Conservation (phyloP, 2,797 vertebrate species). For the Prionace glauca region DNA sequence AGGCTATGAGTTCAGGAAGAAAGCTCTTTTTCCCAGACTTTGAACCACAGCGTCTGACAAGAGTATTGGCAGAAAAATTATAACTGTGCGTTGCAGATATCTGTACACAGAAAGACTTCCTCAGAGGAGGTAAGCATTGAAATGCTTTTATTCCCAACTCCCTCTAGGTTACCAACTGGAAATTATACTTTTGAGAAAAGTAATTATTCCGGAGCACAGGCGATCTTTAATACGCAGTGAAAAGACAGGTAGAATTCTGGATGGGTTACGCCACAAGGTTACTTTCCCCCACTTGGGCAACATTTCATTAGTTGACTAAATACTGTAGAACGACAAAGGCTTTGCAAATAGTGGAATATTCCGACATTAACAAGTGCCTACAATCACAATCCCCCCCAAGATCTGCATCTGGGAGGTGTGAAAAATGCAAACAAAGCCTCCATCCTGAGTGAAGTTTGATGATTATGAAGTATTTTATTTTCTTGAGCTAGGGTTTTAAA, state of each 20-base stretch:
- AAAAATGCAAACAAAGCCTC: constrained; percentile 79
- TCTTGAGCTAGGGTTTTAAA: constrained; percentile 62
- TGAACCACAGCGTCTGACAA: background rate
- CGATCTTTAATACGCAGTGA: background rate
- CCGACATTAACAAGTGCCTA: constrained; percentile 46
- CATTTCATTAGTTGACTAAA: background rate
- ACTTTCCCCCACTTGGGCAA: background rate
- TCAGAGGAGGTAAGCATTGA: background rate
- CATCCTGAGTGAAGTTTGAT: constrained; percentile 70
- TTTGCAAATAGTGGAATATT: constrained; percentile 2
- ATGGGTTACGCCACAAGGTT: background rate
- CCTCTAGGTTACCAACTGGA: background rate
- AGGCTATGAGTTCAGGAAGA: background rate
- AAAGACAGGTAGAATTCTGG: background rate
- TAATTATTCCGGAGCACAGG: background rate
- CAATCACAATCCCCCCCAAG: constrained; percentile 68
- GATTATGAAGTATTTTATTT: constrained; percentile 65
- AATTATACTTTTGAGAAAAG: constrained; percentile 8
- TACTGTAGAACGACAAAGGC: background rate
- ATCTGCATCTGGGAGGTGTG: constrained; percentile 63
- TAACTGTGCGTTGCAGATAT: background rate
- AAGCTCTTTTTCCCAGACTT: background rate
- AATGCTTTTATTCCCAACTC: background rate
- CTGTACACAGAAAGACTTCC: background rate
- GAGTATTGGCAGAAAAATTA: background rate